A percentile compares a stretch with the other conserved stretches of the same genome.
phyloP scores from a whole-genome alignment of 2,888 invertebrate species.

The Drosophila gaucha region DNA sequence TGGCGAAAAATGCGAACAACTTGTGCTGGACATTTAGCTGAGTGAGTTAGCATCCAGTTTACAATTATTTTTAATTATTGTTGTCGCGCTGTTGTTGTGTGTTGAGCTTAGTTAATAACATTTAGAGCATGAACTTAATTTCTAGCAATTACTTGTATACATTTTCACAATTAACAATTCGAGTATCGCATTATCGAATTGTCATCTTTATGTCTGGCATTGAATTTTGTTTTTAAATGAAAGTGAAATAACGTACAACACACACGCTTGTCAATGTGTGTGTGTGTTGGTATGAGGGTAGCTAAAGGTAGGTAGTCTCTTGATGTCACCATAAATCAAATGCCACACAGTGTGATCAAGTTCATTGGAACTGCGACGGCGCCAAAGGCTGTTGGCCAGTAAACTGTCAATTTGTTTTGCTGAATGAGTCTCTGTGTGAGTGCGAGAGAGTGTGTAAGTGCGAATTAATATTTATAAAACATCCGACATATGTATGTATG shows the following conservation, averaged over 20 bases:
- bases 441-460: conserved; percentile 6
- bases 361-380: conserved; percentile 43
- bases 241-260: conserved; percentile 59
- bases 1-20: conserved; percentile 32
- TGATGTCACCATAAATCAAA: conserved; percentile 66
- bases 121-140: conserved; percentile 53
- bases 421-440: conserved; percentile 3
- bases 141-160: not conserved
- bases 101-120: conserved; percentile 39
- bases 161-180: not conserved
- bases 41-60: conserved; percentile 8
- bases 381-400: conserved; percentile 57
- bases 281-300: not conserved
- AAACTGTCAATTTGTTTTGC: conserved; percentile 42
- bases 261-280: not conserved
- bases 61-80: conserved; percentile 65
- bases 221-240: conserved; percentile 46
- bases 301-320: conserved; percentile 42
- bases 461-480: conserved; percentile 35
- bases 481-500: conserved; percentile 13
- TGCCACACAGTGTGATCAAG: conserved; percentile 58
- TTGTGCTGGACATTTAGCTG: not conserved
- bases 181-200: conserved; percentile 4
- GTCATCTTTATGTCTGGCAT: conserved; percentile 10
- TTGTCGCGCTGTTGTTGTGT: too few relatives aligned